Evolutionary conservation across 2,113 vertebrate species (phyloP).

Genomic region (Notothenia rossii): DNA sequence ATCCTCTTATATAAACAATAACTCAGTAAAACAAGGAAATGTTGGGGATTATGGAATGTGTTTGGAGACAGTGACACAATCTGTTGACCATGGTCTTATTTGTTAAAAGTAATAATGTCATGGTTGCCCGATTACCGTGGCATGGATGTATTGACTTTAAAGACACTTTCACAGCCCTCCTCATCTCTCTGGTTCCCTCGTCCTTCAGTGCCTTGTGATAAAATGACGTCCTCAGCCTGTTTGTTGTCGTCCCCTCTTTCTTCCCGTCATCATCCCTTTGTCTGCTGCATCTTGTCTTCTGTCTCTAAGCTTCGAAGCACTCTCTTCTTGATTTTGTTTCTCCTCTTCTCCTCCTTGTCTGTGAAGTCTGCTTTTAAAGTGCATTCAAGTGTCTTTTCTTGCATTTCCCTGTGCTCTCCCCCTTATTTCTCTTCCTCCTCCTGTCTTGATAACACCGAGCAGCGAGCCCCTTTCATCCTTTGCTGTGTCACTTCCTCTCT

Average conservation of each 20-base stretch:
- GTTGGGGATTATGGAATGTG: neutral
- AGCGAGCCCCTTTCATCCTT: slow-evolving; percentile 33
- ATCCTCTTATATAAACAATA: neutral
- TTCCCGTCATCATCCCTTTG: neutral
- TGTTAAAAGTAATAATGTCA: slow-evolving; percentile 27
- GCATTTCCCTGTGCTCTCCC: slow-evolving; percentile 39
- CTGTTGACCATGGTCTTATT: neutral
- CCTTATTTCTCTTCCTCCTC: neutral
- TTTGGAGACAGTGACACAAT: neutral
- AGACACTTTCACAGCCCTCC: neutral
- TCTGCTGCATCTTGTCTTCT: neutral
- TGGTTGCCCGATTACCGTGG: slow-evolving; percentile 8
- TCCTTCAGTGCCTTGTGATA: slow-evolving; percentile 14
- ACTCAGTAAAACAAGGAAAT: neutral
- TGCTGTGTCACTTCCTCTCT: slow-evolving; percentile 48
- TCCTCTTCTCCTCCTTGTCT: neutral
- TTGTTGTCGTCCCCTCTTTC: slow-evolving; percentile 36
- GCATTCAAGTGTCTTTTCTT: slow-evolving; percentile 22
- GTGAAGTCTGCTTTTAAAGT: slow-evolving; percentile 20
- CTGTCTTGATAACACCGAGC: slow-evolving; percentile 32
- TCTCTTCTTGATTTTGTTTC: neutral
- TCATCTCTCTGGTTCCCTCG: neutral
- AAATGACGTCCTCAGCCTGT: slow-evolving; percentile 26
- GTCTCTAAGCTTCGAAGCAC: no score
- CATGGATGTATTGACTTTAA: neutral